phyloP scores from a whole-genome alignment of 2,888 invertebrate species.

The Bembecia ichneumoniformis region DNA sequence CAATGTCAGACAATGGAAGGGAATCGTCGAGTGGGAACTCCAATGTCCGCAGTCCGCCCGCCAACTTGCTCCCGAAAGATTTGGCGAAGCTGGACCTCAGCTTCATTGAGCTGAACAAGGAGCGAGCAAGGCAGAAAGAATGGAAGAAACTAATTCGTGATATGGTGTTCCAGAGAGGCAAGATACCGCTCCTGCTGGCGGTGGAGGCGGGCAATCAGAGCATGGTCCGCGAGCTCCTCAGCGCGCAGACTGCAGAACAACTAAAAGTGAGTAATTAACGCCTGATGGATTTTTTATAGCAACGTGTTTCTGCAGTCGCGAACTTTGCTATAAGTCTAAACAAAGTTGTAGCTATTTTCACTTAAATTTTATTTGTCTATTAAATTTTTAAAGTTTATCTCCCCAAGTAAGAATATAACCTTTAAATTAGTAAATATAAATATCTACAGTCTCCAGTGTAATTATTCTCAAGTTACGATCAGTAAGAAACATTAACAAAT shows the following conservation, averaged over 20 bases:
- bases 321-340: too few relatives aligned
- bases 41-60: conserved; percentile 42
- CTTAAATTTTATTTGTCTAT: too few relatives aligned
- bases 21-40: conserved; percentile 46
- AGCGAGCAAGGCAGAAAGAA: conserved; percentile 63
- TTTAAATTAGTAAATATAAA: too few relatives aligned
- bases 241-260: conserved; percentile 90
- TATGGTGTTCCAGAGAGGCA: conserved; percentile 85
- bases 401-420: too few relatives aligned
- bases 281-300: conserved; percentile 1
- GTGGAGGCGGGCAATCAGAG: conserved; percentile 96
- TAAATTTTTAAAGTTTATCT: too few relatives aligned
- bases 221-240: conserved; percentile 93
- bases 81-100: conserved; percentile 63
- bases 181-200: conserved; percentile 93
- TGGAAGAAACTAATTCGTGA: conserved; percentile 73
- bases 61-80: conserved; percentile 43
- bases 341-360: too few relatives aligned
- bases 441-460: too few relatives aligned
- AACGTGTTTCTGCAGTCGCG: background rate
- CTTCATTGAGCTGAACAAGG: conserved; percentile 67
- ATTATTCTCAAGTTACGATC: too few relatives aligned
- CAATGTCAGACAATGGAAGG: conserved; percentile 37
- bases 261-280: conserved; percentile 72
- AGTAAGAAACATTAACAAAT: too few relatives aligned